Conservation (phyloP, 2,797 vertebrate species). For the Clarias pachynema region DNA sequence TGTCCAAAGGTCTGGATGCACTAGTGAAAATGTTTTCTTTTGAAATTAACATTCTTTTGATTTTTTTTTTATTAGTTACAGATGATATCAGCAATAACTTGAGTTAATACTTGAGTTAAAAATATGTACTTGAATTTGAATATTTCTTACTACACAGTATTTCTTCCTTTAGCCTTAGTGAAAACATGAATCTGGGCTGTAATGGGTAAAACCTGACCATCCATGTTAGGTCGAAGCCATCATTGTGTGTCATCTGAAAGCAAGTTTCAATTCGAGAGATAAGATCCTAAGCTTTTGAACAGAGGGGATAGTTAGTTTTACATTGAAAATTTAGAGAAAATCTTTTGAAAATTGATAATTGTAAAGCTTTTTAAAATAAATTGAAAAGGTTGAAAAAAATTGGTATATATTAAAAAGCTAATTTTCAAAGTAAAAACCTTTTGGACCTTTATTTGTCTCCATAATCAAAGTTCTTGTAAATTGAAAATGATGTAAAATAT, state of each 20-base stretch:
- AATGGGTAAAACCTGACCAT: not conserved
- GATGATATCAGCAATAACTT: not conserved
- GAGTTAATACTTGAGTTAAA: not conserved
- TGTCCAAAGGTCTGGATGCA: not conserved
- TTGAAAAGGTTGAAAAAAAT: too few relatives aligned
- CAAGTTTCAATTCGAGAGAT: not conserved
- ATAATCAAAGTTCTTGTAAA: not conserved
- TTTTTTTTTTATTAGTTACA: not conserved
- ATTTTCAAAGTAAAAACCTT: not conserved
- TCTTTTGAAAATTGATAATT: too few relatives aligned
- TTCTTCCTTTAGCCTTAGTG: not conserved
- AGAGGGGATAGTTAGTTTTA: not conserved
- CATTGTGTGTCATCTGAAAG: not conserved
- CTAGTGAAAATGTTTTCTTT: not conserved
- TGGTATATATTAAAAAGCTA: too few relatives aligned
- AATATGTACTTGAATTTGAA: not conserved
- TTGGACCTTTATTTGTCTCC: not conserved
- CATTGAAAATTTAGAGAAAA: not conserved
- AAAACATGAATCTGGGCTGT: not conserved
- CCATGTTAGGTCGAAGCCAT: not conserved
- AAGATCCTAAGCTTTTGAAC: not conserved
- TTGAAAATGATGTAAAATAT: not conserved
- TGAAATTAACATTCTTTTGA: not conserved
- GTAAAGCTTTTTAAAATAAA: too few relatives aligned
- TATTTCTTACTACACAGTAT: not conserved